phyloP scores from a whole-genome alignment of 1,140 invertebrate species.

The Apocrypta bakeri region DNA sequence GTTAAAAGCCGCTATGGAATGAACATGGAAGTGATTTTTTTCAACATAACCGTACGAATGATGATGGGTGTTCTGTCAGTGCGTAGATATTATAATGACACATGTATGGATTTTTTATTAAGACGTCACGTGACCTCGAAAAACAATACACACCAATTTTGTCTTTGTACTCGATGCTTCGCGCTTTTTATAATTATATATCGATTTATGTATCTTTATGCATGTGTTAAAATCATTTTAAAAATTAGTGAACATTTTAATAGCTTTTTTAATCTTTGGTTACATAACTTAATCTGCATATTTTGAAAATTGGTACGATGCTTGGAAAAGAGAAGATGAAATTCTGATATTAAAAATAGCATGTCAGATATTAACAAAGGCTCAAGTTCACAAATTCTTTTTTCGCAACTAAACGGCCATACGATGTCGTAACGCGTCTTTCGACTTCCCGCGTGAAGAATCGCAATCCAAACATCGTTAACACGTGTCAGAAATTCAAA shows the following conservation, averaged over 20 bases:
- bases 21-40: neutral
- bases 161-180: neutral
- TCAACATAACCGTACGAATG: constrained; percentile 5
- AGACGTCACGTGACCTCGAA: constrained; percentile 10
- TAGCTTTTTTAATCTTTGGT: no score
- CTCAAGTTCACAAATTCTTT: no score
- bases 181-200: constrained; percentile 31
- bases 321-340: neutral
- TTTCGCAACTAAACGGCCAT: no score
- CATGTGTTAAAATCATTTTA: no score
- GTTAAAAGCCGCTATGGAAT: no score
- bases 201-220: neutral
- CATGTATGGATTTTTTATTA: constrained; percentile 14
- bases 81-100: neutral
- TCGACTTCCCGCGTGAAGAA: no score
- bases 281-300: neutral
- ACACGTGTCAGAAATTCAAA: no score
- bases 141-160: neutral
- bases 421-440: no score
- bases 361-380: neutral
- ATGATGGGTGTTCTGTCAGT: neutral
- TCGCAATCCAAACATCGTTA: no score
- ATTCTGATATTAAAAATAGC: neutral
- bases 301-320: neutral
- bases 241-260: no score